Base-by-base conservation (phyloP, 2,888 invertebrate species). In the Chloroclysta siterata region DNA sequence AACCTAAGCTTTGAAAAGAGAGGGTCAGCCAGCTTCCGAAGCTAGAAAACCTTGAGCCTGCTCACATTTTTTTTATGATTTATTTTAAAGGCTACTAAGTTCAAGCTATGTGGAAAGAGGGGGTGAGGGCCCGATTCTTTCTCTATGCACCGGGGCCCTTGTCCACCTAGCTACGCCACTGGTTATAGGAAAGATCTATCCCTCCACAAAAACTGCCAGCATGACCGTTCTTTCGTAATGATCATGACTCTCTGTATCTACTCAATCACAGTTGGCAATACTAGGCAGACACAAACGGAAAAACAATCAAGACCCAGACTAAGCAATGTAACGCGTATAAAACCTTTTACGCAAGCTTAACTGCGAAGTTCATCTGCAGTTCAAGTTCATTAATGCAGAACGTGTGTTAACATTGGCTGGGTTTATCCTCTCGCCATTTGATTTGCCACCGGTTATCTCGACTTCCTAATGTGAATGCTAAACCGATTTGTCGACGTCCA, bases 401-500 rank as follows among this genome's bases (percentile, higher is more conserved):
- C 81, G 81, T 81, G 81, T 82, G 82, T 82, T 75, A 74, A 80
- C 66, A 63, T 60, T 28, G 33, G 14, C 65, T 63, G 55, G 70
- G 51, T 81, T 84, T 84, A 85, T 85, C 83, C 81, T 70, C 69
- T 77, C 82, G 86, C 83, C 86, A 85, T 89, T 88, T 84, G 83
- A 81, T 84, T 82, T 71, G 69, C 61, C 68, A 67, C 63, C 68
- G 73, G 79, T 78, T 89, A 88, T 88, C 87, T 79, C 75, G 78
- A 74, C 81, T 83, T 82, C 74, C 75, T 79, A 85, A 87, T 85
- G 87, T 77, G 84, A 87, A 85, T 83, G 81, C 79, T 79, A 83
- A 79, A 88, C 78, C 89, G 83, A 91, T 91, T 90, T 90, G 90
- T 91, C 88, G 84, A 78, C 84, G 83, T 84, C 88, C 82, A 81